Evolutionary conservation across 2,113 vertebrate genomes (phyloP).

Genomic region (Noturus placidus): DNA sequence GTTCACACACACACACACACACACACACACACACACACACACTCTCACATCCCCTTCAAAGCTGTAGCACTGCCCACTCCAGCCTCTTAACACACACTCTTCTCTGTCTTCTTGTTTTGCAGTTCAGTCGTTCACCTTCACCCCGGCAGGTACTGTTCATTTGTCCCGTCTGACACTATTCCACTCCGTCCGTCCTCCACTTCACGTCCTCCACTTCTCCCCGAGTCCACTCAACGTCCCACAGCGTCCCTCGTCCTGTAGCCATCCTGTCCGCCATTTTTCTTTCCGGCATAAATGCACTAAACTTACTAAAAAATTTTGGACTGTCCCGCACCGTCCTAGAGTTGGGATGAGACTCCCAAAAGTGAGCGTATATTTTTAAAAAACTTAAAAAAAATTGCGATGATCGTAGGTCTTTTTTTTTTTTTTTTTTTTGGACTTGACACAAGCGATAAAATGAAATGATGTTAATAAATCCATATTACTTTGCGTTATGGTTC

Average conservation of each 20-base stretch:
- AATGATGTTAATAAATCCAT: neutral
- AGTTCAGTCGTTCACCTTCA: conserved; percentile 91
- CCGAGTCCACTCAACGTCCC: neutral
- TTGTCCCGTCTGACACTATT: conserved; percentile 75
- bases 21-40: conserved; percentile 19
- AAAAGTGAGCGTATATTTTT: neutral
- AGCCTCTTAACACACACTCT: conserved; percentile 75
- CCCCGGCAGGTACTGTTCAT: conserved; percentile 87
- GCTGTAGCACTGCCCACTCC: conserved; percentile 61
- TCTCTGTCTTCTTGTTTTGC: conserved; percentile 90
- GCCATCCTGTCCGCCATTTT: neutral
- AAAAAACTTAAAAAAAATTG: neutral
- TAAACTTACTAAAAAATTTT: neutral
- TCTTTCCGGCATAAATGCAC: neutral
- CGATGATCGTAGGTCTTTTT: neutral
- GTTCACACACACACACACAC: conserved; percentile 19
- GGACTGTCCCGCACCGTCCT: neutral
- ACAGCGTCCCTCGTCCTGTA: neutral
- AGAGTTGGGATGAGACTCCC: neutral
- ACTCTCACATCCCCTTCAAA: conserved; percentile 49
- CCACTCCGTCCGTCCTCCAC: neutral
- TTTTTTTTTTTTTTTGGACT: neutral
- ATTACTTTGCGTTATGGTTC: neutral
- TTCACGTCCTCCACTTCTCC: neutral
- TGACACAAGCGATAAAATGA: neutral